Percentiles rank a stretch among this genome's conserved stretches.
Conservation (phyloP, 2,888 invertebrate genomes). For the Caenorhabditis zanzibari region DNA sequence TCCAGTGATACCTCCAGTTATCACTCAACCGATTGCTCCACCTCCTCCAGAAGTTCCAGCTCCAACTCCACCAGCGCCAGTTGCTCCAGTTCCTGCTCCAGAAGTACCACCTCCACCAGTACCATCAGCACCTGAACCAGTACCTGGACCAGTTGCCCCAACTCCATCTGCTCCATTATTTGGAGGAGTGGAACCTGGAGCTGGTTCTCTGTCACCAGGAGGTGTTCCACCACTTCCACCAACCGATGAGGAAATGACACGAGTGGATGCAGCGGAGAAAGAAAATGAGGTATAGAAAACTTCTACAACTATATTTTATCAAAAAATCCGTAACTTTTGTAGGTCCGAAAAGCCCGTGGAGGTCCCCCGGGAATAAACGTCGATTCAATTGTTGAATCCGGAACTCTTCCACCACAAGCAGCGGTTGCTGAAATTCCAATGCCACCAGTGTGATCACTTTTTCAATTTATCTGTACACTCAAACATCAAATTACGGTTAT, state of each 20-base stretch:
- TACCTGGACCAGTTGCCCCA: constrained; percentile 32
- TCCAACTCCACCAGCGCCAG: neutral
- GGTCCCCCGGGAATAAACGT: constrained; percentile 65
- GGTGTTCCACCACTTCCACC: constrained; percentile 49
- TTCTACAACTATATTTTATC: neutral
- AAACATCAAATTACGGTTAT: constrained; percentile 40
- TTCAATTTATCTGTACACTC: constrained; percentile 29
- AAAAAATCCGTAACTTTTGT: neutral
- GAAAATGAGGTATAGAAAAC: constrained; percentile 56
- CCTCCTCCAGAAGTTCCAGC: constrained; percentile 29
- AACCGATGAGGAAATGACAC: constrained; percentile 58
- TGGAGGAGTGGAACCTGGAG: constrained; percentile 61
- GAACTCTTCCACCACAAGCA: constrained; percentile 64
- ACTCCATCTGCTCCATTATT: constrained; percentile 45
- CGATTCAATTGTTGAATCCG: constrained; percentile 48
- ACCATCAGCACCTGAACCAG: constrained; percentile 35
- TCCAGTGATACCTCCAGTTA: constrained; percentile 13
- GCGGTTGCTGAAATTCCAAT: constrained; percentile 61
- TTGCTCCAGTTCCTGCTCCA: constrained; percentile 27
- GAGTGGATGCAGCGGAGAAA: constrained; percentile 60
- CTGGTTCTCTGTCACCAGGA: constrained; percentile 49
- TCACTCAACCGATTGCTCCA: constrained; percentile 5
- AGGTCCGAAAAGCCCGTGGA: constrained; percentile 57
- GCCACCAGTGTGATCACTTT: constrained; percentile 44
- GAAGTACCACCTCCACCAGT: constrained; percentile 16